Evolutionary conservation across 2,113 vertebrate species (phyloP), one percentile per base, ranked within the genome.

Genomic region (Ia io): DNA sequence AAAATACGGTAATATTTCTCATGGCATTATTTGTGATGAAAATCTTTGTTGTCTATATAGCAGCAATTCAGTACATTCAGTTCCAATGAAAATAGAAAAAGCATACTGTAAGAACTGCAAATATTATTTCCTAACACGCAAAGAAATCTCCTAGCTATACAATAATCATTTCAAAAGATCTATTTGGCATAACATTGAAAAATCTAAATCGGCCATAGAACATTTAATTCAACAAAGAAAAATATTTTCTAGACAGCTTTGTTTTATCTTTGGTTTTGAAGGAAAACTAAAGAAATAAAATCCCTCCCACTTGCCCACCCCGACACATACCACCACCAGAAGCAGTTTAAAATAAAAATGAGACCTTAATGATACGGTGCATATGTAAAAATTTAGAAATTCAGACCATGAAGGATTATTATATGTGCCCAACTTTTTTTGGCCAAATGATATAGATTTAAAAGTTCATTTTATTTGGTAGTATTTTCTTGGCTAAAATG

Each of bases 281-380:
- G 14, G 25, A 95, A 92, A 97, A 69, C 10, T 86, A 65, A 95
- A 93, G 61, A 89, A 91, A 93, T 76, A 93, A 89, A 96, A 47
- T 53, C 18, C 14, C 47, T 73, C 28, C 30, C 53, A 42, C 30
- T 44, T 18, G n/a, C 49, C 3, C 6, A 42, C n/a, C 12, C 6
- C 32, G 37, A 32, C 76, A 88, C 22, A 61, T 40, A 56, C 3
- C 37, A 69, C 40, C 42, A 69, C 13, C 32, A 59, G 6, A 2
- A 73, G 17, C 28, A 63, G 49, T 74, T 91, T 88, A 69, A 91
- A 91, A 69, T 82, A 12, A 32, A 86, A 63, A 53, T 3, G 28
- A 91, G 18, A 78, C 2, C 4, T 40, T 56, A 40, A 82, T 9
- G 69, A 14, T 17, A 71, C 1, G 18, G 5, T 49, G 22, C 11